phyloP scores from a whole-genome alignment of 2,888 invertebrate genomes.

The Chrysolina oricalcia region DNA sequence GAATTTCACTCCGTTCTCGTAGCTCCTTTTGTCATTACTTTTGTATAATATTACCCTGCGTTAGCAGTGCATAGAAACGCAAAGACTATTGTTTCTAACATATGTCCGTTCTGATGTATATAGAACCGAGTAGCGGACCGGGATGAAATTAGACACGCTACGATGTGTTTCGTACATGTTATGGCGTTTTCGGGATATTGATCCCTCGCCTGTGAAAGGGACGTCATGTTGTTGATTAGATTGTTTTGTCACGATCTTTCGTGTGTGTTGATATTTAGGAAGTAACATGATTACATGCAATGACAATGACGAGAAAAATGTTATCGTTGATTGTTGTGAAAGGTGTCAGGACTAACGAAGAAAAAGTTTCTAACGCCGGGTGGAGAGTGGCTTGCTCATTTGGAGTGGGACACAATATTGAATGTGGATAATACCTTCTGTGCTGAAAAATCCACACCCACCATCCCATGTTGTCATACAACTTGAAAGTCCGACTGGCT shows the following conservation, averaged over 20 bases:
- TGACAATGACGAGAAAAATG: not conserved
- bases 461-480: too few species aligned
- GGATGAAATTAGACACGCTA: constrained; percentile 34
- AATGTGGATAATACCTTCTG: too few species aligned
- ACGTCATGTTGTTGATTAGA: constrained; percentile 20
- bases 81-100: constrained; percentile 25
- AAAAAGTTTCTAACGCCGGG: not conserved
- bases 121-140: not conserved
- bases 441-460: too few species aligned
- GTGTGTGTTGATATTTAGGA: not conserved
- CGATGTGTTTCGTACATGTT: constrained; percentile 25
- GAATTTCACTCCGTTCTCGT: constrained; percentile 43
- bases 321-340: not conserved
- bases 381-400: not conserved
- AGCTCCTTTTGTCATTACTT: constrained; percentile 25
- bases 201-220: constrained; percentile 16
- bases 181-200: constrained; percentile 31
- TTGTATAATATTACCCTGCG: constrained; percentile 11
- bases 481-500: too few species aligned
- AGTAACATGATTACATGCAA: not conserved
- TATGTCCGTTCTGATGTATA: constrained; percentile 19
- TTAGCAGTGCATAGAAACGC: constrained; percentile 2
- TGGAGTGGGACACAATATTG: too few species aligned
- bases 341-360: too few species aligned
- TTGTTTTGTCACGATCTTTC: constrained; percentile 22